Base-by-base conservation (phyloP, 1,140 invertebrate species). In the Ericerus pela region DNA sequence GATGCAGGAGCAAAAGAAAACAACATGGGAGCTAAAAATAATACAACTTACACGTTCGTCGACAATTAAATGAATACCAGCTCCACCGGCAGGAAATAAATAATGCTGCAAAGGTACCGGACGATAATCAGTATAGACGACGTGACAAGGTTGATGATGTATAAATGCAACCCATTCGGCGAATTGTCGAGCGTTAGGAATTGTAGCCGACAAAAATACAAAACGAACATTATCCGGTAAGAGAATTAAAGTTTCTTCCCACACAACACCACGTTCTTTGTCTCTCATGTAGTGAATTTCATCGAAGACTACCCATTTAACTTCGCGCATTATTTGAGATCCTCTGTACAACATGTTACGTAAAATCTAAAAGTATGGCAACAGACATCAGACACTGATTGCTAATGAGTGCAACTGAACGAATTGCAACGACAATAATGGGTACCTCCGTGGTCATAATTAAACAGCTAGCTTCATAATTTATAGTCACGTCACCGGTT, bases 251-350 rank as follows among this genome's bases (percentile, higher is more conserved):
- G 96, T 97, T 75, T 99, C 96, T 77, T 97, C 95, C 96, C 96
- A 99, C 2, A 96, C 96, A 20, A 99, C 95, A 43, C 96, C 96
- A 71, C 96, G 76, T 70, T 98, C 94, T 74, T 96, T 97, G 65
- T 99, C 94, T 68, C 96, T 75, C 96, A 99, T 99, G 68, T 99
- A 99, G 74, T 99, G 96, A 66, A 99, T 99, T 75, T 99, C 96
- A 71, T 99, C 96, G 75, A 99, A 99, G 53, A 99, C 77, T 10
- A 99, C 96, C 96, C 96, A 99, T 47, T 93, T 96, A 3, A 99
- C 93, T 79, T 99, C 96, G 61, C 94, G 76, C 84, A 96, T 98
- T 10, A 94, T 76, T 74, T 99, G 95, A 33, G 93, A 97, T 55
- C 96, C 96, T 68, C 95, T 76, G 66, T 99, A 99, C 20, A 99